Evolutionary conservation across 2,113 vertebrate genomes (phyloP), one percentile per base, ranked within the genome.

Genomic region (Todiramphus saurophagus): DNA sequence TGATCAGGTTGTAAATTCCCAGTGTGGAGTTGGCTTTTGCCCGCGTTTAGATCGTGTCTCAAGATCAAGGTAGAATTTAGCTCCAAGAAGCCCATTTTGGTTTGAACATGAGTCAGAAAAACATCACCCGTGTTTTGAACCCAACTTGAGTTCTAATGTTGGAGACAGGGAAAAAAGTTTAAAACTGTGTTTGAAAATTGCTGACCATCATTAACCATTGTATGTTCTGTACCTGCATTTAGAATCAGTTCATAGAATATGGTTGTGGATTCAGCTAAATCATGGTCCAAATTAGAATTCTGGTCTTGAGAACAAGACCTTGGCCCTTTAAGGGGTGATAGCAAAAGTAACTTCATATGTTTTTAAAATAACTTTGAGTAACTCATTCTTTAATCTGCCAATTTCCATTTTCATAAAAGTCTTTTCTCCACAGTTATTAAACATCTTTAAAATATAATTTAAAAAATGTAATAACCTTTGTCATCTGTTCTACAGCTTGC

Each of bases 371-470:
- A 92, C 76, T 93, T 53, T 10, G 13, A 92, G 82, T 89, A 95
- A 89, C 91, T 92, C 75, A 27, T 75, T 94, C 88, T 89, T 96
- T 97, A 96, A 97, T 97, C 95, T 95, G 79, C 92, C 74, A 63
- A 81, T 95, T 94, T 95, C 62, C 72, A 92, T 96, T 96, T 90
- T 96, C 93, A 97, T 97, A 97, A 95, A 96, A 94, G 84, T 97
- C 95, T 94, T 97, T 97, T 97, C 95, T 97, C 96, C 92, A 87
- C 89, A 95, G 89, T 96, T 96, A 96, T 96, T 98, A 97, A 97
- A 96, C 96, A 76, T 97, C 83, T 94, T 96, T 96, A 96, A 97
- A 97, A 97, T 97, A 93, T 90, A 94, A 97, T 91, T 97, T 97
- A 16, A 93, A 96, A 98, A 95, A 95, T 95, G 89, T 96, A 97